These are phyloP conservation scores for Equus przewalskii DNA, from an alignment of 2,113 vertebrate genomes.

Conservation along the genomic window DNA sequence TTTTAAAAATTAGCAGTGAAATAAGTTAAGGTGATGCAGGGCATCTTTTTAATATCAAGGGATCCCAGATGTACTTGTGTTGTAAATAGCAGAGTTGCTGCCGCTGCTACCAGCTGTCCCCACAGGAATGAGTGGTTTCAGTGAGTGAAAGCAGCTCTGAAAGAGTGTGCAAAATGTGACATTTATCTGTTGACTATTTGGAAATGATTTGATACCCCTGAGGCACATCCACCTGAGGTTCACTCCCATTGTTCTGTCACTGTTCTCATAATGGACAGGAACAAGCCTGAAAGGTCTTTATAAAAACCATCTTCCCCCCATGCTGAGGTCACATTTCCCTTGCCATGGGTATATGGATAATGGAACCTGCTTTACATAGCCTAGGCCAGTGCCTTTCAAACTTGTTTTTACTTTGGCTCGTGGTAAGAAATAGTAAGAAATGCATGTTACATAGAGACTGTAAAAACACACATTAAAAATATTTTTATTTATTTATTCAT, in stretches of 20 bases:
- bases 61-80: neutral
- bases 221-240: neutral
- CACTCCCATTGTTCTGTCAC: neutral
- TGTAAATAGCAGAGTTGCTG: slow-evolving; percentile 11
- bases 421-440: neutral
- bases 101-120: neutral
- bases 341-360: neutral
- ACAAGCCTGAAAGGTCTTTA: neutral
- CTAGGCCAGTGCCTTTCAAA: neutral
- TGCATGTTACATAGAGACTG: neutral
- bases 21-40: slow-evolving; percentile 17
- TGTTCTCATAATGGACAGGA: slow-evolving; percentile 37
- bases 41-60: slow-evolving; percentile 10
- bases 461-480: neutral
- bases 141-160: slow-evolving; percentile 39
- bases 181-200: slow-evolving; percentile 61
- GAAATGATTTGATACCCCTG: neutral
- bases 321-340: neutral
- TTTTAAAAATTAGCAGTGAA: slow-evolving; percentile 17
- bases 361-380: neutral
- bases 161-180: slow-evolving; percentile 7
- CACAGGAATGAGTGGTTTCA: slow-evolving; percentile 12
- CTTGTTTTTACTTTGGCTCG: neutral
- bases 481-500: neutral
- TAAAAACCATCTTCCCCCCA: neutral